These are phyloP conservation scores for Leucoraja ocellata DNA, from an alignment of 2,797 vertebrate species.

Conservation along the genomic window DNA sequence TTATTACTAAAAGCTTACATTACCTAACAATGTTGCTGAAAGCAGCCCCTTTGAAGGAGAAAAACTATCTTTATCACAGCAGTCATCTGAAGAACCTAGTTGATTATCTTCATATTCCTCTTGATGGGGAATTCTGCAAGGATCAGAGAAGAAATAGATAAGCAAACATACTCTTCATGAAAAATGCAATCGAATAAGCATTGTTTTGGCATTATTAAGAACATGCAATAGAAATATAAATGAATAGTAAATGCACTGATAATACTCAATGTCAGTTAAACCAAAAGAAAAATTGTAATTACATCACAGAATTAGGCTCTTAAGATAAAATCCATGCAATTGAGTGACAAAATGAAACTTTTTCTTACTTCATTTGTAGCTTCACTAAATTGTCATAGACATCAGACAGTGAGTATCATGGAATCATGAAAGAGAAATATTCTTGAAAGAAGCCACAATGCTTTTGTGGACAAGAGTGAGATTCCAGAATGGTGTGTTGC, in stretches of 20 bases:
- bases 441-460: background rate
- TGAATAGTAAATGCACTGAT: background rate
- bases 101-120: constrained; percentile 89
- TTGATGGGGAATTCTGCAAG: constrained; percentile 75
- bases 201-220: background rate
- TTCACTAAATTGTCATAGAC: background rate
- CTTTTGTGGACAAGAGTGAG: background rate
- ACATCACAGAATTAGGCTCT: background rate
- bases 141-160: constrained; percentile 39
- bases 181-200: background rate
- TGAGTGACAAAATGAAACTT: background rate
- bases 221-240: background rate
- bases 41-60: constrained; percentile 84
- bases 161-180: background rate
- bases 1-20: constrained; percentile 39
- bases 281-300: background rate
- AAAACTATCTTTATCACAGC: constrained; percentile 58
- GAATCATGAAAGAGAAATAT: background rate
- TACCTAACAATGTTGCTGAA: constrained; percentile 81
- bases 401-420: background rate
- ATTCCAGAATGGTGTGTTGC: too few relatives aligned
- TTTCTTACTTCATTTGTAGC: background rate
- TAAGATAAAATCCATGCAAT: background rate
- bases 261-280: background rate
- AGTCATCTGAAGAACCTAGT: constrained; percentile 71